phyloP scores from a whole-genome alignment of 2,888 invertebrate species.

The Lepidonotus clava region DNA sequence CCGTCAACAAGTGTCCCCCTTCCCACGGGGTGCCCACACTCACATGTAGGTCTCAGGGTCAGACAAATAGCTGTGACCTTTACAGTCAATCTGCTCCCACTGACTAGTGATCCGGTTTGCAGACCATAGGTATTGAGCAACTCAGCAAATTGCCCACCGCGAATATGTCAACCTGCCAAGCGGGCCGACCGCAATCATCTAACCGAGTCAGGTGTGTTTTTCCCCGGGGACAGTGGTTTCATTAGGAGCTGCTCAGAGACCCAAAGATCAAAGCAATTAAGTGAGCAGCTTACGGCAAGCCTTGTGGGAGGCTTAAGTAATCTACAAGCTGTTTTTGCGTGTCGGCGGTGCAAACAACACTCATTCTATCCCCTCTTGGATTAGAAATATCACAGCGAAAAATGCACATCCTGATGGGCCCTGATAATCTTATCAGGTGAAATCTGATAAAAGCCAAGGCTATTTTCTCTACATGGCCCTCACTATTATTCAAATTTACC shows the following conservation, averaged over 20 bases:
- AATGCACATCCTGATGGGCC: background rate
- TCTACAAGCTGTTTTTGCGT: too few relatives aligned
- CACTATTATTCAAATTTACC: too few relatives aligned
- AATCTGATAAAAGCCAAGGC: too few relatives aligned
- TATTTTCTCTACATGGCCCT: too few relatives aligned
- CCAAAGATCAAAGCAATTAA: slow-evolving; percentile 15
- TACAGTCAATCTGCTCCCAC: background rate
- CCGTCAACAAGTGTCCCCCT: too few relatives aligned
- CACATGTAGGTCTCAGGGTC: background rate
- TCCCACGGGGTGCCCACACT: too few relatives aligned
- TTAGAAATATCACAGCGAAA: background rate
- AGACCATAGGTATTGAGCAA: background rate
- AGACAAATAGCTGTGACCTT: slow-evolving; percentile 17
- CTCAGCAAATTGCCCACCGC: background rate
- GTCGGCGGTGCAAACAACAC: too few relatives aligned
- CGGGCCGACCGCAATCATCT: background rate
- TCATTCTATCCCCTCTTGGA: background rate
- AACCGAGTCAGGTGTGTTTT: background rate
- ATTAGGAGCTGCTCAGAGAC: too few relatives aligned
- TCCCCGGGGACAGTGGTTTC: too few relatives aligned
- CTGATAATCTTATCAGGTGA: too few relatives aligned
- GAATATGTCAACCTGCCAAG: slow-evolving; percentile 15
- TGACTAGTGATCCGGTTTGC: background rate
- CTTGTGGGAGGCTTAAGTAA: too few relatives aligned
- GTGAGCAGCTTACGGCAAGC: too few relatives aligned